Percentiles rank a stretch among this genome's conserved stretches.
phyloP scores from a whole-genome alignment of 2,113 vertebrate species.

The Rhinopithecus roxellana region DNA sequence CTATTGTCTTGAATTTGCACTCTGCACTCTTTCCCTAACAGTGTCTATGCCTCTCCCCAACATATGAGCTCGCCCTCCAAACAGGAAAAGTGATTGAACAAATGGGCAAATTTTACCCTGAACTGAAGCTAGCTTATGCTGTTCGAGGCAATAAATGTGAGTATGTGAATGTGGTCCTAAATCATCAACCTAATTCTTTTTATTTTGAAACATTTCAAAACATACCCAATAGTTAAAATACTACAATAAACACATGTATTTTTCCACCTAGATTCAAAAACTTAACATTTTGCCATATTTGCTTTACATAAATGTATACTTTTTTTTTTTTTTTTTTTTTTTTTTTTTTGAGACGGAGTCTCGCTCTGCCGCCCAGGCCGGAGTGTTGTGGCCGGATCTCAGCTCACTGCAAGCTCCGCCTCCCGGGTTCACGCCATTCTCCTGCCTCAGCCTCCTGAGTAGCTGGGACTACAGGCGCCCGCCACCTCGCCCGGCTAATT shows the following conservation, averaged over 20 bases:
- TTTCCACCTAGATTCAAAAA: neutral
- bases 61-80: slow-evolving; percentile 96
- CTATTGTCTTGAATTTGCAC: neutral
- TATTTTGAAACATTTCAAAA: slow-evolving; percentile 13
- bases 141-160: slow-evolving; percentile 94
- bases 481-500: too few relatives aligned
- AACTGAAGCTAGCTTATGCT: slow-evolving; percentile 92
- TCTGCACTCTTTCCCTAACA: slow-evolving; percentile 69
- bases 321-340: too few relatives aligned
- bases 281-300: neutral
- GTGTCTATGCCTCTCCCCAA: slow-evolving; percentile 96
- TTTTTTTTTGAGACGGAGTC: too few relatives aligned
- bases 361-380: too few relatives aligned
- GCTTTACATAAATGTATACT: neutral
- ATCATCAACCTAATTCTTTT: neutral
- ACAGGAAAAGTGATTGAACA: slow-evolving; percentile 96
- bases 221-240: neutral
- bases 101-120: slow-evolving; percentile 94
- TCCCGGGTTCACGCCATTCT: too few relatives aligned
- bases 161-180: slow-evolving; percentile 81
- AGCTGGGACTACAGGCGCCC: too few relatives aligned
- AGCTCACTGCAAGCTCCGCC: too few relatives aligned
- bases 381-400: too few relatives aligned
- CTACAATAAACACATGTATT: neutral
- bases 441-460: too few relatives aligned